Evolutionary conservation across 2,113 vertebrate genomes (phyloP).

Genomic region (Microtus pennsylvanicus): DNA sequence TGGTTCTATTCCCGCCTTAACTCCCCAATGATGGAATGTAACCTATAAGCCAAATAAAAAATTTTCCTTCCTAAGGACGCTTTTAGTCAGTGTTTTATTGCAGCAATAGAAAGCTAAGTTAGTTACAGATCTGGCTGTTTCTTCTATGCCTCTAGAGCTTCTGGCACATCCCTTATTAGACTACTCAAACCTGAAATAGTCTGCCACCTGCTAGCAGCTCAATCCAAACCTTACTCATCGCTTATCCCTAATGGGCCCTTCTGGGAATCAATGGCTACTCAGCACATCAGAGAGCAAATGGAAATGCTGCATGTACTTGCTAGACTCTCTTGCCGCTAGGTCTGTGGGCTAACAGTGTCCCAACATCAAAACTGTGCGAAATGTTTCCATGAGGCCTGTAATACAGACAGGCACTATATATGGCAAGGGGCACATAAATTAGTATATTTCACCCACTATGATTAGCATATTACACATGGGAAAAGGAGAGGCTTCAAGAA

Average conservation of each 20-base stretch:
- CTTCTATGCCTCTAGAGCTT: background rate
- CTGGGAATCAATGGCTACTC: background rate
- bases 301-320: background rate
- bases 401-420: background rate
- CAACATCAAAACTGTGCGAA: slow-evolving; percentile 12
- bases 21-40: background rate
- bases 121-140: background rate
- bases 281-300: background rate
- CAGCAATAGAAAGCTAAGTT: background rate
- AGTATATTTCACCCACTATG: background rate
- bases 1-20: background rate
- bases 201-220: background rate
- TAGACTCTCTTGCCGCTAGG: background rate
- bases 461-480: slow-evolving; percentile 33
- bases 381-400: background rate
- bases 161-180: background rate
- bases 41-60: background rate
- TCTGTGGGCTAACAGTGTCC: background rate
- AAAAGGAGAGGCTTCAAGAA: slow-evolving; percentile 36
- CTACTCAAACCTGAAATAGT: background rate
- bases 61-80: background rate
- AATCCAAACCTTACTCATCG: background rate
- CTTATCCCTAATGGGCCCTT: background rate
- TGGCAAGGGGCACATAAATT: background rate
- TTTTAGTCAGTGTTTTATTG: background rate